Percentiles rank a stretch among this genome's conserved stretches.
These are phyloP conservation scores for Champsocephalus gunnari DNA, from an alignment of 2,797 vertebrate species.

Conservation along the genomic window DNA sequence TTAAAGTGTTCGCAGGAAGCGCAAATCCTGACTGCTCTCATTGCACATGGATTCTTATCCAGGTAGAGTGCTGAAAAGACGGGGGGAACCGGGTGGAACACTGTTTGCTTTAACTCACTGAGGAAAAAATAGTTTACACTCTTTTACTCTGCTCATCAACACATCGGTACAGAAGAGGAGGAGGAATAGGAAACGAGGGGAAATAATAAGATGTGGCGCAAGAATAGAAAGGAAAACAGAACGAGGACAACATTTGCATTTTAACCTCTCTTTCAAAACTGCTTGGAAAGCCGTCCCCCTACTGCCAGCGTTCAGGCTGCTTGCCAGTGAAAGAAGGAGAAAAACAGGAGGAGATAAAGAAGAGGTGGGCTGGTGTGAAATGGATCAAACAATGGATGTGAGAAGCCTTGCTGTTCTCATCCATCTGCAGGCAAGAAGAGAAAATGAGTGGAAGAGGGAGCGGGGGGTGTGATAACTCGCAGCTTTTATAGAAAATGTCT, in stretches of 20 bases:
- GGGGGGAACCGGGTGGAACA: constrained; percentile 23
- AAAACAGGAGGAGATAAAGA: constrained; percentile 77
- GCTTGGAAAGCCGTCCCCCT: constrained; percentile 63
- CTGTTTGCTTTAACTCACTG: constrained; percentile 48
- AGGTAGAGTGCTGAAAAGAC: constrained; percentile 43
- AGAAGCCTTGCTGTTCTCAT: constrained; percentile 71
- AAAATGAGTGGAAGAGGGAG: constrained; percentile 64
- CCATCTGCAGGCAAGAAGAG: constrained; percentile 69
- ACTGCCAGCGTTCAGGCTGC: constrained; percentile 53
- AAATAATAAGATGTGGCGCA: constrained; percentile 53
- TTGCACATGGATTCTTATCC: constrained; percentile 55
- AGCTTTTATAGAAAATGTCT: constrained; percentile 67
- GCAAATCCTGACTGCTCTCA: constrained; percentile 57
- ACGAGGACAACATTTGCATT: constrained; percentile 60
- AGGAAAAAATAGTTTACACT: constrained; percentile 45
- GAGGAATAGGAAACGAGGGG: constrained; percentile 29
- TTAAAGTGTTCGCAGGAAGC: constrained; percentile 62
- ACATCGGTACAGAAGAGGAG: constrained; percentile 41
- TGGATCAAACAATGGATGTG: constrained; percentile 80
- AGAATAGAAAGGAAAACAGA: constrained; percentile 60
- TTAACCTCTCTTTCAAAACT: constrained; percentile 76
- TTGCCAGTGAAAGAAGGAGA: constrained; percentile 68
- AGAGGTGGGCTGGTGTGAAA: constrained; percentile 81
- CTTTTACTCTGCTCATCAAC: constrained; percentile 54
- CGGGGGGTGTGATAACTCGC: constrained; percentile 68